phyloP scores from a whole-genome alignment of 2,797 vertebrate genomes.

The Cirrhinus molitorella region DNA sequence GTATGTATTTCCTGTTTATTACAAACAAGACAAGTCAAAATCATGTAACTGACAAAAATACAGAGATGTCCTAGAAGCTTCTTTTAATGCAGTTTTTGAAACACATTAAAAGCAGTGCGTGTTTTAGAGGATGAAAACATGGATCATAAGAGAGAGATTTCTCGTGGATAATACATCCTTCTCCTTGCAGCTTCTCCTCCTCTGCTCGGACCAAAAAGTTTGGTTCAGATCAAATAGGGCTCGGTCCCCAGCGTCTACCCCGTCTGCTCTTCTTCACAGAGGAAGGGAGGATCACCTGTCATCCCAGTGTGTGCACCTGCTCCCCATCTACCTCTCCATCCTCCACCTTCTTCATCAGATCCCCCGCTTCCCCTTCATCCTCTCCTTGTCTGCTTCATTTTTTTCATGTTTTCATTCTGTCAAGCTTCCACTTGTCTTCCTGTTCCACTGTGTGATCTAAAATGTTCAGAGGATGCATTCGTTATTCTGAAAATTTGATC shows the following conservation, averaged over 20 bases:
- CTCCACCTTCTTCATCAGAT: constrained; percentile 50
- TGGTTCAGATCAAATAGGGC: constrained; percentile 60
- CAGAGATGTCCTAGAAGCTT: background rate
- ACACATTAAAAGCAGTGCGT: background rate
- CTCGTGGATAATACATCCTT: constrained; percentile 22
- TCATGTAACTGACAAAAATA: background rate
- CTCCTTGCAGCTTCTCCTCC: constrained; percentile 51
- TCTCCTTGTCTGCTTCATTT: constrained; percentile 40
- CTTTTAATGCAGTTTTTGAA: constrained; percentile 8
- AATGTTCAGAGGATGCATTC: constrained; percentile 40
- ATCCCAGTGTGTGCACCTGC: constrained; percentile 51
- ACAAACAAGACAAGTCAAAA: background rate
- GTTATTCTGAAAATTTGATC: constrained; percentile 34
- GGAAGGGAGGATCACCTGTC: constrained; percentile 65
- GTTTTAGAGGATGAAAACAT: background rate
- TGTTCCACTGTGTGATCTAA: constrained; percentile 31
- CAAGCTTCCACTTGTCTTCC: constrained; percentile 24
- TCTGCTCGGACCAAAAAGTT: constrained; percentile 57
- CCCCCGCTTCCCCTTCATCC: constrained; percentile 49
- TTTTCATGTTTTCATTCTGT: constrained; percentile 40
- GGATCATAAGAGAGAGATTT: background rate
- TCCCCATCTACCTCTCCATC: constrained; percentile 47
- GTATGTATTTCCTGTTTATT: background rate
- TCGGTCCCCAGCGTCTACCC: constrained; percentile 48
- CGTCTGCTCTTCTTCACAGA: constrained; percentile 51